phyloP scores from a whole-genome alignment of 2,113 vertebrate genomes.

The Solenodon paradoxus region DNA sequence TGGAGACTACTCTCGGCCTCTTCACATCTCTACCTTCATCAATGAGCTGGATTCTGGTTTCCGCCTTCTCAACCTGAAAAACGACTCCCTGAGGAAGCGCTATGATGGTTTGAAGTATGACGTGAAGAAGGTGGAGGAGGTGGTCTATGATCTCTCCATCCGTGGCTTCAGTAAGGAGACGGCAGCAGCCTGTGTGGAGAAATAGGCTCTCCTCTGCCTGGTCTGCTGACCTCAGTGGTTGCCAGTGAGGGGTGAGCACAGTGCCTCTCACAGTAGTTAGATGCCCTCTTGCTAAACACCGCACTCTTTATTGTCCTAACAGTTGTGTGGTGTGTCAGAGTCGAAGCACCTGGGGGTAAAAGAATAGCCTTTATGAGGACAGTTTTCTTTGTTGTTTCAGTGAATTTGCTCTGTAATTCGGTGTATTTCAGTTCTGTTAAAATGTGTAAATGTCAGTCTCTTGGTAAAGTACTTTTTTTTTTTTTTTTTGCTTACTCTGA shows the following conservation, averaged over 20 bases:
- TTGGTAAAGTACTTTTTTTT: constrained; percentile 63
- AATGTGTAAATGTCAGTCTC: constrained; percentile 44
- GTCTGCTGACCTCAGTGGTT: constrained; percentile 69
- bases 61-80: constrained; percentile 97
- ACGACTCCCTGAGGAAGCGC: constrained; percentile 96
- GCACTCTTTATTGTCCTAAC: constrained; percentile 80
- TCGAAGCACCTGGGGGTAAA: constrained; percentile 43
- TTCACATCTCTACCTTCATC: constrained; percentile 97
- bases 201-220: constrained; percentile 73
- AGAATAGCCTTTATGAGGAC: constrained; percentile 48
- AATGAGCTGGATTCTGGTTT: constrained; percentile 98
- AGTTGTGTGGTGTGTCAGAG: constrained; percentile 75
- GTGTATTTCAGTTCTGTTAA: constrained; percentile 58
- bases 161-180: constrained; percentile 93
- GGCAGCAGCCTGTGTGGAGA: constrained; percentile 79
- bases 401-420: constrained; percentile 60
- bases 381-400: constrained; percentile 64
- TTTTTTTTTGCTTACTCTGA: constrained; percentile 53
- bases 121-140: constrained; percentile 99
- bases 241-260: constrained; percentile 71
- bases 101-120: constrained; percentile 99
- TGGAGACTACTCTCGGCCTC: constrained; percentile 93
- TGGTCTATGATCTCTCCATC: constrained; percentile 97
- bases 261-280: constrained; percentile 77
- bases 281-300: constrained; percentile 74